phyloP scores from a whole-genome alignment of 2,113 vertebrate genomes.

The Ciconia stormi region DNA sequence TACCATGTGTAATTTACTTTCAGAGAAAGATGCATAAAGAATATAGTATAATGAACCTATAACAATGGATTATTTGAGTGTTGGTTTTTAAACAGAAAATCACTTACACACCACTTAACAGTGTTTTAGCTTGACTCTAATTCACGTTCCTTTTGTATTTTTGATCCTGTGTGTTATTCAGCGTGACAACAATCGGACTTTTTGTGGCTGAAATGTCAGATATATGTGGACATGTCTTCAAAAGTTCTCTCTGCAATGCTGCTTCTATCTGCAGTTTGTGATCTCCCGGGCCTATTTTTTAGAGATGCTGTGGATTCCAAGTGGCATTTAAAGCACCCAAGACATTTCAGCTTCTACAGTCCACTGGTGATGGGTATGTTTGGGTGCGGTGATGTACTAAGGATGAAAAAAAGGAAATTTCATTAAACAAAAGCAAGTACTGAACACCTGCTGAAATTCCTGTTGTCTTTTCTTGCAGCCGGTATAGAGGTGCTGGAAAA shows the following conservation, averaged over 20 bases:
- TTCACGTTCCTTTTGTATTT: background rate
- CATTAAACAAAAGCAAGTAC: background rate
- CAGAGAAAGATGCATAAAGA: background rate
- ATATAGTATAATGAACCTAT: background rate
- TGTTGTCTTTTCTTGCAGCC: background rate
- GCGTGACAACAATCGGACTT: background rate
- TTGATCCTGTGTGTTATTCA: background rate
- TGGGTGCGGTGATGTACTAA: background rate
- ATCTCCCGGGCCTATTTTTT: background rate
- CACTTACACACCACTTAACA: background rate
- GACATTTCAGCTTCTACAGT: background rate
- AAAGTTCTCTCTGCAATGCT: background rate
- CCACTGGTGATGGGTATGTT: background rate
- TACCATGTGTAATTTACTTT: background rate
- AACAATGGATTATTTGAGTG: background rate
- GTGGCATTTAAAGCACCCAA: background rate
- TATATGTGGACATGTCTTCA: accelerated
- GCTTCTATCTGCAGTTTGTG: background rate
- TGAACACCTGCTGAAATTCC: background rate
- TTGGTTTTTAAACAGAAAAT: background rate
- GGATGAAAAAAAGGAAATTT: background rate
- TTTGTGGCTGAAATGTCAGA: background rate
- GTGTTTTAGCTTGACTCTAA: background rate
- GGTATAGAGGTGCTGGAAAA: background rate
- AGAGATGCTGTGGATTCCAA: background rate